These are phyloP conservation scores for Chromoteleia sp. DNA, from an alignment of 2,888 invertebrate genomes.

Conservation along the genomic window DNA sequence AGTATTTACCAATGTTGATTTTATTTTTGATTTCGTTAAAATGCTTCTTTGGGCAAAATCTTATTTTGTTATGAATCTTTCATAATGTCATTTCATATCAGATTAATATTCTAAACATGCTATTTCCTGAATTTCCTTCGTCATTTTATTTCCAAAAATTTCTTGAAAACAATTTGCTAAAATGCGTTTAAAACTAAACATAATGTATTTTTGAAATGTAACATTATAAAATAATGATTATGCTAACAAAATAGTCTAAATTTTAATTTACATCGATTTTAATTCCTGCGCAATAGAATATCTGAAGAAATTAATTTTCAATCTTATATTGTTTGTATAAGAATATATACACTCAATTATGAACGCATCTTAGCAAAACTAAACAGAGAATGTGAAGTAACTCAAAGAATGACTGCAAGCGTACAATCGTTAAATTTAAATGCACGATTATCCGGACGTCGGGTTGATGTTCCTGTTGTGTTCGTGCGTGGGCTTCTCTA, in stretches of 20 bases:
- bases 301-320: too few relatives aligned
- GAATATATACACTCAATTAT: too few relatives aligned
- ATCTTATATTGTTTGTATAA: too few relatives aligned
- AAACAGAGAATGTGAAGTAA: conserved; percentile 35
- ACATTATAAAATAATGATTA: neutral
- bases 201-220: neutral
- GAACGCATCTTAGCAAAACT: conserved; percentile 36
- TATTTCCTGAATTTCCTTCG: neutral
- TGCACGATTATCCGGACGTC: conserved; percentile 57
- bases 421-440: conserved; percentile 80
- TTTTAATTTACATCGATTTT: too few relatives aligned
- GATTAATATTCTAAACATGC: too few relatives aligned
- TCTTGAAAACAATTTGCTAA: neutral
- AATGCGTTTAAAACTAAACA: neutral
- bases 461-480: conserved; percentile 56
- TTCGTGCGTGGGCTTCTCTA: conserved; percentile 57
- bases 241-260: neutral
- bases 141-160: neutral
- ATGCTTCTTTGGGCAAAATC: too few relatives aligned
- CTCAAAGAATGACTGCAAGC: conserved; percentile 70
- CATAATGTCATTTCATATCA: too few relatives aligned
- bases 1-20: neutral
- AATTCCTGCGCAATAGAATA: too few relatives aligned
- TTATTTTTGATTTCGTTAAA: too few relatives aligned
- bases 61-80: too few relatives aligned